phyloP scores from a whole-genome alignment of 2,888 invertebrate genomes.

The Hypsopygia costalis region DNA sequence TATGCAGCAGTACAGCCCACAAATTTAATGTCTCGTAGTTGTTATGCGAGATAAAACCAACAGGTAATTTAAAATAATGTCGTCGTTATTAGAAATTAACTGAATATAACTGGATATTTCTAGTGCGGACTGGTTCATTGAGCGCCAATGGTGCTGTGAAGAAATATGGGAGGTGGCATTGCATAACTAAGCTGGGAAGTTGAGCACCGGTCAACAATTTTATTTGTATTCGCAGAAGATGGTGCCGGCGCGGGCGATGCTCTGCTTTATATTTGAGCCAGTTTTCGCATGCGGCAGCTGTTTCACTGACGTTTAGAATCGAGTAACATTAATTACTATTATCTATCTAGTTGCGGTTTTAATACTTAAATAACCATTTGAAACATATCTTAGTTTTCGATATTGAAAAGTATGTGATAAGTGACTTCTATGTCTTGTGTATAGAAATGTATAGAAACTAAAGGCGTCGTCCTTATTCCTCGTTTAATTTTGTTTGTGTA shows the following conservation, averaged over 20 bases:
- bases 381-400: too few species aligned
- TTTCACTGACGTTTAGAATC: background rate
- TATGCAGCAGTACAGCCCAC: too few species aligned
- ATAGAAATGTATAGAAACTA: too few species aligned
- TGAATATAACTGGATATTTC: conserved; percentile 46
- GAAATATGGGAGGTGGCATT: conserved; percentile 52
- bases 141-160: conserved; percentile 34
- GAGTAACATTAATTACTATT: too few species aligned
- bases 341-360: too few species aligned
- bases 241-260: conserved; percentile 10
- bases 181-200: conserved; percentile 46
- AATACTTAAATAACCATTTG: too few species aligned
- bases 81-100: conserved; percentile 31
- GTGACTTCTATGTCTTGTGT: too few species aligned
- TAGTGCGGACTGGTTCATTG: conserved; percentile 37
- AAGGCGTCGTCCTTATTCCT: too few species aligned
- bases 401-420: too few species aligned
- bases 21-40: too few species aligned
- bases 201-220: conserved; percentile 11
- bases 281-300: background rate
- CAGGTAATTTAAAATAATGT: conserved; percentile 20
- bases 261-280: conserved; percentile 1
- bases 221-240: conserved; percentile 25
- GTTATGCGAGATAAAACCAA: background rate
- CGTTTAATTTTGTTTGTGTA: too few species aligned